Evolutionary conservation across 2,113 vertebrate genomes (phyloP), one percentile per base, ranked within the genome.

Genomic region (Ameiurus melas): DNA sequence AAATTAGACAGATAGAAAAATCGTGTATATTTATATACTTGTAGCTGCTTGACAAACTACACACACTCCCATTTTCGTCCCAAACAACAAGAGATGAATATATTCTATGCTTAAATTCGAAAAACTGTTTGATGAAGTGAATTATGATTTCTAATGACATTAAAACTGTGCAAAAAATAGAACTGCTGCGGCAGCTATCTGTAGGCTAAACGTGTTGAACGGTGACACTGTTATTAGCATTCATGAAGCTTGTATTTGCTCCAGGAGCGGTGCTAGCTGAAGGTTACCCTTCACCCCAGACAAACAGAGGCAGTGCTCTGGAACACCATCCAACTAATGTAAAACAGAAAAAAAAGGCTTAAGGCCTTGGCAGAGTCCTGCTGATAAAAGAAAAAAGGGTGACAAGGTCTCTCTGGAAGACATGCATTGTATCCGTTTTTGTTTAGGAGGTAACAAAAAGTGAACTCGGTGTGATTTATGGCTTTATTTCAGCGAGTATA

Each of bases 391-490:
- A 22, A 89, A 85, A 81, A 55, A 57, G 51, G 51, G 70, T 64
- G 78, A 55, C 81, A 85, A 73, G 73, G 73, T 90, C 71, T 66
- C 62, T 66, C 55, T 25, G 51, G 78, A 79, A 62, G 80, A 73
- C 68, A 9, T 25, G 60, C 43, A 5, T n/a, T 85, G 64, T 53
- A 66, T 47, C 30, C 33, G 66, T 39, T 86, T 64, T 83, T 82
- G n/a, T 83, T 27, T 78, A n/a, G n/a, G 62, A 43, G 27, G 22
- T 33, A 79, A 85, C 62, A 94, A 94, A 94, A 94, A 94, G 94
- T 94, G 89, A 94, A 90, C 90, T 88, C 90, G 75, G 89, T 83
- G 82, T 89, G 94, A 95, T 95, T 94, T 94, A 95, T 95, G 89
- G 91, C 92, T 95, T 95, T 93, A 94, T 95, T 96, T 94, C 94